Percentiles rank a stretch among this genome's conserved stretches.
phyloP scores from a whole-genome alignment of 2,888 invertebrate species.

The Trissolcus brochymenae region DNA sequence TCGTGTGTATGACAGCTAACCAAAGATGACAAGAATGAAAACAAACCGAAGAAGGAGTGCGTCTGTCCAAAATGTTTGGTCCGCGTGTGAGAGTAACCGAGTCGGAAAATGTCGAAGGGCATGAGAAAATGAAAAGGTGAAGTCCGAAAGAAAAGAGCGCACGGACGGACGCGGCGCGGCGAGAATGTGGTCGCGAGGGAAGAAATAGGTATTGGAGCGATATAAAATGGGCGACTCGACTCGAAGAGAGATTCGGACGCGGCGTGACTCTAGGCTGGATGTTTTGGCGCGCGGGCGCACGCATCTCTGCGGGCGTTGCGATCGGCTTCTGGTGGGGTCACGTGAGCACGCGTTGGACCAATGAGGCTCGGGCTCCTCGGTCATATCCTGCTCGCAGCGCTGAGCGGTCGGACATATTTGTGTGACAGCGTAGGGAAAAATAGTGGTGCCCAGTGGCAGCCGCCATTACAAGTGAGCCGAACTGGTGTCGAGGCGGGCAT shows the following conservation, averaged over 20 bases:
- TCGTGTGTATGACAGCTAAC: no score
- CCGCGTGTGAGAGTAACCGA: no score
- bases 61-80: no score
- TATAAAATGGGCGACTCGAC: not conserved
- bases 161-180: not conserved
- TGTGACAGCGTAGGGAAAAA: slow-evolving; percentile 90
- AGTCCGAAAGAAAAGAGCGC: not conserved
- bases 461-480: slow-evolving; percentile 91
- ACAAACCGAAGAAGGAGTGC: no score
- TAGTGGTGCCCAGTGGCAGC: slow-evolving; percentile 93
- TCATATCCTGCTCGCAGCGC: slow-evolving; percentile 71
- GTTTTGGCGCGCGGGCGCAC: slow-evolving; percentile 73
- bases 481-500: slow-evolving; percentile 69
- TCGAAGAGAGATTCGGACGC: not conserved
- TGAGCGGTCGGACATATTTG: slow-evolving; percentile 80
- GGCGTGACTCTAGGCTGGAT: slow-evolving; percentile 54
- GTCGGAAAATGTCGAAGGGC: not conserved
- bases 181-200: not conserved
- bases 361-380: slow-evolving; percentile 71
- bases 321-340: slow-evolving; percentile 69
- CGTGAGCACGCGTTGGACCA: slow-evolving; percentile 76
- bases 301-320: slow-evolving; percentile 55
- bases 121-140: not conserved
- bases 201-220: not conserved
- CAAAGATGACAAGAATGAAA: no score